Evolutionary conservation across 23 tunicate species (phyloP).

Genomic region (Styela clava): DNA sequence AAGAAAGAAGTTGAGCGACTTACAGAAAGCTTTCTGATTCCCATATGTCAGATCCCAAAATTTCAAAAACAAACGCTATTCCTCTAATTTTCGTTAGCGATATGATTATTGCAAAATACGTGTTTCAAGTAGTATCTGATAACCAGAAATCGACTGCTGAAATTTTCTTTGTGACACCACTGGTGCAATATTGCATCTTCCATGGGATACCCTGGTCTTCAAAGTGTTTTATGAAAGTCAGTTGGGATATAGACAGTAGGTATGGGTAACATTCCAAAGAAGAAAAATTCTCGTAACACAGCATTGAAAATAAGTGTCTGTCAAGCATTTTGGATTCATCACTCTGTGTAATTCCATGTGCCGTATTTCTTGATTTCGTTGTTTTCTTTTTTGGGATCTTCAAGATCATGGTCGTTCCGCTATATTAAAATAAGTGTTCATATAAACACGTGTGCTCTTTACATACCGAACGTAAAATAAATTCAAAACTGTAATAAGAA

Average conservation of each 20-base stretch:
- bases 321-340: conserved; percentile 6
- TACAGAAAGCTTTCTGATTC: conserved; percentile 8
- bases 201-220: conserved; percentile 14
- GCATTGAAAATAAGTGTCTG: conserved; percentile 23
- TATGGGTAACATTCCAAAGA: conserved; percentile 4
- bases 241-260: conserved; percentile 3
- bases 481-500: too few relatives aligned
- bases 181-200: conserved; percentile 17
- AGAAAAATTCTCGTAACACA: conserved; percentile 24
- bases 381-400: too few relatives aligned
- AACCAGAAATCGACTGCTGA: conserved; percentile 5
- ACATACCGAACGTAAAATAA: too few relatives aligned
- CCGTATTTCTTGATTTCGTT: too few relatives aligned
- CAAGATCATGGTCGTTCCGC: too few relatives aligned
- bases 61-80: not conserved
- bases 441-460: too few relatives aligned
- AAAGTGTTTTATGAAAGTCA: not conserved
- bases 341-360: not conserved
- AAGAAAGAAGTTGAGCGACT: too few relatives aligned
- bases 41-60: conserved; percentile 18
- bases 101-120: conserved; percentile 6
- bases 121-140: conserved; percentile 17
- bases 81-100: not conserved
- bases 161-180: conserved; percentile 19
- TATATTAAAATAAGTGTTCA: too few relatives aligned